A percentile compares a stretch with the other conserved stretches of the same genome.
Conservation (phyloP, 2,797 vertebrate species). For the Mastacembelus armatus region DNA sequence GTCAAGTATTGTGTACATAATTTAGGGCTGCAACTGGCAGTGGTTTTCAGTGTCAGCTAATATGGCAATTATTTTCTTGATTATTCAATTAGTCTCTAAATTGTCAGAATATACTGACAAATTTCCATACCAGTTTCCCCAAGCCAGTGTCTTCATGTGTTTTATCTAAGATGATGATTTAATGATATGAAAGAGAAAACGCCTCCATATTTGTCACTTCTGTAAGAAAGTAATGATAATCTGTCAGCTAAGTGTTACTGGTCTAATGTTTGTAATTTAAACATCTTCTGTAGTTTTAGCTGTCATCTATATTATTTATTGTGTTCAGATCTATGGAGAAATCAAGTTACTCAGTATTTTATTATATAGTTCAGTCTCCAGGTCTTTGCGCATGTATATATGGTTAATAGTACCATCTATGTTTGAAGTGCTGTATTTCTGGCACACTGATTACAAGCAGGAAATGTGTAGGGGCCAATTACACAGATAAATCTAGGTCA, state of each 20-base stretch:
- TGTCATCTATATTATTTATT: not conserved
- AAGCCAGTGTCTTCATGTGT: no score
- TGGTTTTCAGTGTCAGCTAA: not conserved
- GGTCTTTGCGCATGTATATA: constrained; percentile 64
- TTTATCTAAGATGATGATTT: no score
- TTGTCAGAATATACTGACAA: no score
- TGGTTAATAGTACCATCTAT: constrained; percentile 29
- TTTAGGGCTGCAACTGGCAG: not conserved
- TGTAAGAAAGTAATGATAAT: no score
- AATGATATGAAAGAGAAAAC: no score
- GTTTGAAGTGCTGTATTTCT: constrained; percentile 18
- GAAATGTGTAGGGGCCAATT: constrained; percentile 15
- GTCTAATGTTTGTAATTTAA: no score
- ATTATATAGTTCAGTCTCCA: constrained; percentile 59
- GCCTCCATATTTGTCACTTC: no score
- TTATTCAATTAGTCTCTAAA: not conserved
- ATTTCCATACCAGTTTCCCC: no score
- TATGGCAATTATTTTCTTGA: not conserved
- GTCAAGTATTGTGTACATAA: not conserved
- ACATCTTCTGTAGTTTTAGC: no score
- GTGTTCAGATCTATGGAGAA: not conserved
- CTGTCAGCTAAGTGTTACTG: no score
- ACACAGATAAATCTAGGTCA: not conserved
- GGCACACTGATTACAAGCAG: constrained; percentile 24
- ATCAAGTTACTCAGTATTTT: constrained; percentile 52